phyloP scores from a whole-genome alignment of 2,797 vertebrate species.

The Pseudotriccus pelzelni region DNA sequence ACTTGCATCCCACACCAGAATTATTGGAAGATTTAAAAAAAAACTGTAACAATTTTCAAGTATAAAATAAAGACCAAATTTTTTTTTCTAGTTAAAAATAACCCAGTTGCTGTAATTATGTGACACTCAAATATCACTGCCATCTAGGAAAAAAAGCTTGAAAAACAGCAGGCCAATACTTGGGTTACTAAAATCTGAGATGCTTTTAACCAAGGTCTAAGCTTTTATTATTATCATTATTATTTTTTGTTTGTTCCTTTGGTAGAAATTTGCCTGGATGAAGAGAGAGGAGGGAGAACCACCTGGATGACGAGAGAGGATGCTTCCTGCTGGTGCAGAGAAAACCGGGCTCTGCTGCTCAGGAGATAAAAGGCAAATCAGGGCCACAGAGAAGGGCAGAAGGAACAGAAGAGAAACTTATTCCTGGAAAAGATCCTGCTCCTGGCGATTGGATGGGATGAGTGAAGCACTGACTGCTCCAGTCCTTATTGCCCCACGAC shows the following conservation, averaged over 20 bases:
- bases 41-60: not conserved
- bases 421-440: not conserved
- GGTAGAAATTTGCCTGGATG: not conserved
- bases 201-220: not conserved
- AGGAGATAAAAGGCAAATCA: not conserved
- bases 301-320: not conserved
- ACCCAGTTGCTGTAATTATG: not conserved
- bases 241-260: not conserved
- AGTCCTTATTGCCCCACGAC: not conserved
- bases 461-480: not conserved
- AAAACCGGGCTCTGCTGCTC: not conserved
- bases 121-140: not conserved
- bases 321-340: not conserved
- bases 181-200: not conserved
- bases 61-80: not conserved
- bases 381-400: not conserved
- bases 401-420: not conserved
- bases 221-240: not conserved
- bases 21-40: not conserved
- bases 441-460: rapidly evolving
- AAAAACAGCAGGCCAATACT: not conserved
- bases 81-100: not conserved
- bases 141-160: not conserved
- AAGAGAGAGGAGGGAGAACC: not conserved
- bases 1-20: not conserved